These are phyloP conservation scores for Andrena bucephala DNA, from an alignment of 2,888 invertebrate species.

Conservation along the genomic window DNA sequence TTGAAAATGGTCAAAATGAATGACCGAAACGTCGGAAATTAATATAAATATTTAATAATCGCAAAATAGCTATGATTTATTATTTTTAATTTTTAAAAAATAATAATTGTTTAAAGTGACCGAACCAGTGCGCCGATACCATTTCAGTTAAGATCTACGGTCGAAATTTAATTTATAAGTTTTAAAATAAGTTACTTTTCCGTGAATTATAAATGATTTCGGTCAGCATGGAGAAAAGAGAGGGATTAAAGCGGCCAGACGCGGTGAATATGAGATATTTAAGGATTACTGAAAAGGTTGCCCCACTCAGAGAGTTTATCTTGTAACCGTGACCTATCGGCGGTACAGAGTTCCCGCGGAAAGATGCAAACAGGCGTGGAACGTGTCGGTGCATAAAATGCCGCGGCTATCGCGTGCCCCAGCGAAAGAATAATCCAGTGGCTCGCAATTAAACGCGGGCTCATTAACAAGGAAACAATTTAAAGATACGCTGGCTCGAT, in stretches of 20 bases:
- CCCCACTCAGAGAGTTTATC: conserved; percentile 7
- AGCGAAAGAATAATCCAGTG: conserved; percentile 25
- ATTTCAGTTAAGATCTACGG: no score
- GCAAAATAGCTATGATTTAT: no score
- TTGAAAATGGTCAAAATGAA: no score
- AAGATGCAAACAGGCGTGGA: conserved; percentile 12
- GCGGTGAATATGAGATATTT: conserved; percentile 8
- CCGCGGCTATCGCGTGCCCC: conserved; percentile 14
- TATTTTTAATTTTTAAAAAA: no score
- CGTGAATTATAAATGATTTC: not conserved
- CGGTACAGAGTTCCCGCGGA: not conserved
- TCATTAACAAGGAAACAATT: conserved; percentile 25
- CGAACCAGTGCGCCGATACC: no score
- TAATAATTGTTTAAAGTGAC: no score
- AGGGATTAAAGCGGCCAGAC: not conserved
- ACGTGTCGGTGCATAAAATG: conserved; percentile 34
- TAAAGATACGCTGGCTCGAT: conserved; percentile 3
- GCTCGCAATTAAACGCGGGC: conserved; percentile 26
- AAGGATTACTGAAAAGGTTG: conserved; percentile 12
- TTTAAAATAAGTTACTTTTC: not conserved
- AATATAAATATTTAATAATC: no score
- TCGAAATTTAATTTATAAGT: no score
- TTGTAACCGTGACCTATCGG: conserved; percentile 38
- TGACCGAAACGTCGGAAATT: no score
- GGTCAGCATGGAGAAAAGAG: not conserved